A percentile compares a stretch with the other conserved stretches of the same genome.
These are phyloP conservation scores for Nemoura dubitans DNA, from an alignment of 2,888 invertebrate species.

Conservation along the genomic window DNA sequence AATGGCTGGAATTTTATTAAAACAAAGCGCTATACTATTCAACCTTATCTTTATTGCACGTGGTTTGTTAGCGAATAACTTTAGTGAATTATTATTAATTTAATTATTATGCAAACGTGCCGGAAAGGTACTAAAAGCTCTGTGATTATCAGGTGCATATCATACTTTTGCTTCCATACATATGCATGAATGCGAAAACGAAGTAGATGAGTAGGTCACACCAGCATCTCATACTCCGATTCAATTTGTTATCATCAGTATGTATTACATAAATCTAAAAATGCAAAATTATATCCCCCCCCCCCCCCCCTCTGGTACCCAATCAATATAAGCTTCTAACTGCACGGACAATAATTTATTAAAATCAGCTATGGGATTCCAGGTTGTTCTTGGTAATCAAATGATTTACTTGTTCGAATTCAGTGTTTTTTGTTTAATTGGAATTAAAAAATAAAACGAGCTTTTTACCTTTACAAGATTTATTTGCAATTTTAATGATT, in stretches of 20 bases:
- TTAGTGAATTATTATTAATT: neutral
- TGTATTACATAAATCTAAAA: neutral
- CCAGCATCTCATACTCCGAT: neutral
- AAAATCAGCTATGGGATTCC: neutral
- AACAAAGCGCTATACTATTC: neutral
- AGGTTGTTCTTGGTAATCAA: neutral
- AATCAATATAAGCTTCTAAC: neutral
- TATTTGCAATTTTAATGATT: slow-evolving; percentile 12
- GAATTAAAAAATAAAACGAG: neutral
- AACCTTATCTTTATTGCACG: neutral
- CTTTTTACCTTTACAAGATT: neutral
- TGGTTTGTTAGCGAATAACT: neutral
- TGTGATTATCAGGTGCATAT: neutral
- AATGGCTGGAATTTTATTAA: neutral
- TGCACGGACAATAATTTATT: neutral
- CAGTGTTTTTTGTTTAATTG: neutral
- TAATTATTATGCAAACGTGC: neutral
- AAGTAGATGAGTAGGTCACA: neutral
- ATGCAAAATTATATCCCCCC: no score
- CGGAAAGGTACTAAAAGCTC: neutral
- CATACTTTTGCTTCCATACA: neutral
- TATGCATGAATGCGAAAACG: no score
- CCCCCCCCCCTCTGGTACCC: neutral
- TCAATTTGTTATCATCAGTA: neutral
- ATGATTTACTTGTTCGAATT: neutral